phyloP scores from a whole-genome alignment of 2,113 vertebrate genomes.

The Colius striatus region DNA sequence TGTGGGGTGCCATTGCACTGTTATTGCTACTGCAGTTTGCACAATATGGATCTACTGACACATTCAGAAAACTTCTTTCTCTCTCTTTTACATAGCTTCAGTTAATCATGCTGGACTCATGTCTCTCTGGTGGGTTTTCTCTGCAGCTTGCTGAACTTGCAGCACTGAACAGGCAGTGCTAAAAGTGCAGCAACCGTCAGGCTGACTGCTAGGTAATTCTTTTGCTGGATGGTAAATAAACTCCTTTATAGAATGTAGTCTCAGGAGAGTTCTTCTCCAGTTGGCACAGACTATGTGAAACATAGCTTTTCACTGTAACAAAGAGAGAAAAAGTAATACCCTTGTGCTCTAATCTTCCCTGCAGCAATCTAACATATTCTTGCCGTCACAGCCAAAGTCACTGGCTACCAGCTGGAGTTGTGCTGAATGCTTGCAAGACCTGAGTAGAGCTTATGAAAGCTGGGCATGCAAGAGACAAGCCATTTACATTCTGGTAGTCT shows the following conservation, averaged over 20 bases:
- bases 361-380: not conserved
- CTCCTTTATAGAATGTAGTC: not conserved
- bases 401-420: not conserved
- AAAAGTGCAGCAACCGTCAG: not conserved
- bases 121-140: not conserved
- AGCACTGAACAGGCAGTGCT: not conserved
- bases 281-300: not conserved
- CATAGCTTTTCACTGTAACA: not conserved
- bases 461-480: not conserved
- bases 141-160: not conserved
- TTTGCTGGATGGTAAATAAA: slow-evolving; percentile 22
- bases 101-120: not conserved
- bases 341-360: not conserved
- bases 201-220: not conserved
- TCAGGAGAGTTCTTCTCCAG: not conserved
- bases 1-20: not conserved
- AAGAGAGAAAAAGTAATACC: not conserved
- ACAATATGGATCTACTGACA: not conserved
- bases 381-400: not conserved
- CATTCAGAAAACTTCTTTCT: not conserved
- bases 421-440: not conserved
- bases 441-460: not conserved
- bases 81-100: not conserved
- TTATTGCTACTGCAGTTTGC: not conserved
- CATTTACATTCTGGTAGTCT: not conserved